Evolutionary conservation across 2,797 vertebrate species (phyloP).

Genomic region (Gymnothorax javanicus): DNA sequence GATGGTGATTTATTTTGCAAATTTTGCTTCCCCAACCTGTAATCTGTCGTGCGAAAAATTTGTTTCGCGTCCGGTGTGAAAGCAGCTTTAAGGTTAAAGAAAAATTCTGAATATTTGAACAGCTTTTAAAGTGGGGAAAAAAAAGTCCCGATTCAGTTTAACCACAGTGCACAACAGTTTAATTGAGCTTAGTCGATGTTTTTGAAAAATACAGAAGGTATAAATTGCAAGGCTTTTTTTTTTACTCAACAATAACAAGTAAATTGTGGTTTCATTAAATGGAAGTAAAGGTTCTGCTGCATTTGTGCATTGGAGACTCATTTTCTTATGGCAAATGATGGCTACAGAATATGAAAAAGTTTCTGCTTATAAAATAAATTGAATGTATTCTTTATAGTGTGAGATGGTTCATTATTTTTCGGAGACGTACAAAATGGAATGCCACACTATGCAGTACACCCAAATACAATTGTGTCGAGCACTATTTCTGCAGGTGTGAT

Average conservation of each 20-base stretch:
- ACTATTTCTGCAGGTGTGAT: not conserved
- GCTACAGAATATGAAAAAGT: not conserved
- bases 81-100: not conserved
- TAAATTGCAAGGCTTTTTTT: not conserved
- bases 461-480: not conserved
- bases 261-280: not conserved
- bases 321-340: not conserved
- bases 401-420: not conserved
- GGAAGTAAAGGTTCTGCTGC: not conserved
- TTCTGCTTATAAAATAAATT: not conserved
- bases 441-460: not conserved
- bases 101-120: not conserved
- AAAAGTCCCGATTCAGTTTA: not conserved
- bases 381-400: not conserved
- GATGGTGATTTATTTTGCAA: too few relatives aligned
- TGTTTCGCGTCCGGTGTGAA: too few relatives aligned
- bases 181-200: not conserved
- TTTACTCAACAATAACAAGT: not conserved
- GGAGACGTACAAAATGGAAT: not conserved
- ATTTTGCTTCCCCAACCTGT: too few relatives aligned
- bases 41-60: too few relatives aligned
- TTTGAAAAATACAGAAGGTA: not conserved
- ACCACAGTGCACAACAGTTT: not conserved
- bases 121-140: not conserved
- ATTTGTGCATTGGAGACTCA: not conserved